Evolutionary conservation across 2,888 invertebrate species (phyloP), one percentile per base, ranked within the genome.

Genomic region (Acleris cristana): DNA sequence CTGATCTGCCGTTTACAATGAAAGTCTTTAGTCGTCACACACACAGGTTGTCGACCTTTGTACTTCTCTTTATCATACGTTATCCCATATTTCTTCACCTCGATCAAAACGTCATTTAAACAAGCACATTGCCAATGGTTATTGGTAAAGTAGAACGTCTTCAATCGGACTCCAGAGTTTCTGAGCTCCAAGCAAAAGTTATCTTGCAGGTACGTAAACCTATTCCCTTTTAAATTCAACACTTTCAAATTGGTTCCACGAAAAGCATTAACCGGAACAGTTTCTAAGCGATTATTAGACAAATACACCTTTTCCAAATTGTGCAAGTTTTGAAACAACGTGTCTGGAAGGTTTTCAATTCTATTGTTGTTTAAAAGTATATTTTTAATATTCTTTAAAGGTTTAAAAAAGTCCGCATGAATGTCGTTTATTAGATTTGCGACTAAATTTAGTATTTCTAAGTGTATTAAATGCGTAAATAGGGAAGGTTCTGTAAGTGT

Each of bases 111-210:
- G 53, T 89, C 84, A 53, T 76, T 79, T 0, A 90, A 75, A 71
- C 91, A 91, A 0, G 85, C 78, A 71, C 92, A 92, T 61, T 90
- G 90, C 89, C 89, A 91, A 2, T 89, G 90, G 64, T 91, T 92
- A 10, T 86, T 81, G n/a, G 88, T 82, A 34, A 91, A 87, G 62
- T 80, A 83, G 63, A 91, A 87, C 69, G 87, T 87, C 1, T 73
- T 78, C 21, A 91, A 68, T 21, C 51, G 75, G 0, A 79, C 83
- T 0, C 89, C 88, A 10, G 83, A 84, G 69, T 88, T 89, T 55
- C 72, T 81, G 0, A 90, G 71, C 56, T 89, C 88, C 19, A 88
- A 75, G 58, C 82, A 84, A 72, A 92, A 92, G 69, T 91, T 90
- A 44, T 85, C 83, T 21, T 77, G 74, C 30, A 92, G 78, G 75